A percentile compares a stretch with the other conserved stretches of the same genome.
These are phyloP conservation scores for Propithecus deckenii DNA, from an alignment of 2,797 vertebrate genomes.

Conservation along the genomic window DNA sequence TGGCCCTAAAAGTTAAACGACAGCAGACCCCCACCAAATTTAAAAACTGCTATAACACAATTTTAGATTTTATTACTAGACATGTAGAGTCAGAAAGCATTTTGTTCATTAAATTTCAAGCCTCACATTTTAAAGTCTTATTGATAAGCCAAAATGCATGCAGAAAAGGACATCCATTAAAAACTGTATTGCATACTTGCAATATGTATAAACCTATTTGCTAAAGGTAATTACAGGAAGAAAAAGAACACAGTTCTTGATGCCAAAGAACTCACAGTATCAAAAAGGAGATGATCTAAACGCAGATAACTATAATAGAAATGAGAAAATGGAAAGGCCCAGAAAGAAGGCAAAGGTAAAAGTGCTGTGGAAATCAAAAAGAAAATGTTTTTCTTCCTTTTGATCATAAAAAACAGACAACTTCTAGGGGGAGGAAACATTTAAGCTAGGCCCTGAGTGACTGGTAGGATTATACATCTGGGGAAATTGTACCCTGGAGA, in stretches of 20 bases:
- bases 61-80: not conserved
- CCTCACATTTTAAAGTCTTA: not conserved
- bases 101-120: not conserved
- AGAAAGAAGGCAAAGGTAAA: not conserved
- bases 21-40: not conserved
- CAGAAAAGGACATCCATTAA: not conserved
- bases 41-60: not conserved
- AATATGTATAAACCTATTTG: not conserved
- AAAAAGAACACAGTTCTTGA: not conserved
- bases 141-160: not conserved
- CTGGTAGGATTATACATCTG: not conserved
- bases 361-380: not conserved
- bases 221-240: not conserved
- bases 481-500: not conserved
- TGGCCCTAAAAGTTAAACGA: not conserved
- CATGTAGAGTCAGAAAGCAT: not conserved
- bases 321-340: not conserved
- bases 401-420: not conserved
- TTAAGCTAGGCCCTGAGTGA: not conserved
- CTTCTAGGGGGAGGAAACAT: not conserved
- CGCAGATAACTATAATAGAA: not conserved
- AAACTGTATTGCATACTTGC: not conserved
- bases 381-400: not conserved
- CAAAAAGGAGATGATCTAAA: not conserved
- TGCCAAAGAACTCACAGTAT: not conserved